Evolutionary conservation across 2,797 vertebrate species (phyloP).

Genomic region (Sebastes kiyomatsui): DNA sequence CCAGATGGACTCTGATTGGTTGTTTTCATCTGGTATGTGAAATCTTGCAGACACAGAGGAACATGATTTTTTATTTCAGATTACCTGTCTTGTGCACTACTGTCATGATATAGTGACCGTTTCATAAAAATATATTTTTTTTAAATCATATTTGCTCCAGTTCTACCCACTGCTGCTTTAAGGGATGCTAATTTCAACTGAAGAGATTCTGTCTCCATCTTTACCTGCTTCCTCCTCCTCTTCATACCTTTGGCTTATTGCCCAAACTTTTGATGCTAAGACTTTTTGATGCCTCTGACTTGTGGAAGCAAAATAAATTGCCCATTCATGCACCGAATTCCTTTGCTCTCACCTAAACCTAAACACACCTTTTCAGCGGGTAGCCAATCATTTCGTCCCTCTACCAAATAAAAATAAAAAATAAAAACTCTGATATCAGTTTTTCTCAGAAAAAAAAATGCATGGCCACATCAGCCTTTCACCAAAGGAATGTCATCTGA

Average conservation of each 20-base stretch:
- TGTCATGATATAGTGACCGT: too few relatives aligned
- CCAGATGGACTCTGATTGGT: rapidly evolving
- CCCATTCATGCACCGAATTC: conserved; percentile 62
- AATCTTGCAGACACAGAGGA: too few relatives aligned
- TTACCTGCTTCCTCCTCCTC: neutral
- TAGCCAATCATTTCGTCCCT: neutral
- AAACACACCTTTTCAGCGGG: conserved; percentile 62
- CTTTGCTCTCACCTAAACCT: conserved; percentile 34
- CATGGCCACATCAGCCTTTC: conserved; percentile 79
- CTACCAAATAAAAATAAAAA: neutral
- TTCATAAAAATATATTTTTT: neutral
- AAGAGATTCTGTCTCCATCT: neutral
- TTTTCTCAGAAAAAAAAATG: conserved; percentile 30
- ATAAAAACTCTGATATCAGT: conserved; percentile 32
- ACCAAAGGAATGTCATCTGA: conserved; percentile 80
- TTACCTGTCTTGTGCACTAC: too few relatives aligned
- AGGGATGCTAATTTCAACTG: neutral
- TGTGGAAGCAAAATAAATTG: conserved; percentile 58
- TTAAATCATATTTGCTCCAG: neutral
- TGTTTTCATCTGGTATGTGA: rapidly evolving
- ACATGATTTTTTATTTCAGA: too few relatives aligned
- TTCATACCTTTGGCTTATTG: neutral
- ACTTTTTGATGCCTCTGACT: conserved; percentile 27
- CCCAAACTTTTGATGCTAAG: conserved; percentile 11
- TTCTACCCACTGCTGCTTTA: neutral